Evolutionary conservation across 2,113 vertebrate species (phyloP).

Genomic region (Anolis carolinensis): DNA sequence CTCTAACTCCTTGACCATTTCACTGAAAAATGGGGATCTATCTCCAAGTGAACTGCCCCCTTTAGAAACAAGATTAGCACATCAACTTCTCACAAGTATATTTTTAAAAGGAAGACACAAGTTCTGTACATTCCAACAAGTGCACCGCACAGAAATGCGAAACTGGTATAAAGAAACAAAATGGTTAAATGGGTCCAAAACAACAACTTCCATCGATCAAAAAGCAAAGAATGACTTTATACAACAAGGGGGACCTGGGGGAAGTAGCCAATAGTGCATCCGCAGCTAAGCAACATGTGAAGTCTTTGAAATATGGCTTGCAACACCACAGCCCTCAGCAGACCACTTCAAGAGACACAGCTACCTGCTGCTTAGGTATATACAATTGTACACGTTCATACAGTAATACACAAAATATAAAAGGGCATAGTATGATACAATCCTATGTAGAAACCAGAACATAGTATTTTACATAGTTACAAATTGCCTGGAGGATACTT

Average conservation of each 20-base stretch:
- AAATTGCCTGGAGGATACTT: conserved; percentile 58
- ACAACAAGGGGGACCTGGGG: conserved; percentile 68
- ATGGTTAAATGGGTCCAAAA: conserved; percentile 67
- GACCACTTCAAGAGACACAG: conserved; percentile 57
- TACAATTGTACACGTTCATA: conserved; percentile 59
- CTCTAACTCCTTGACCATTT: background rate
- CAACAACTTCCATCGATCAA: conserved; percentile 61
- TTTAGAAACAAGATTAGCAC: conserved; percentile 15
- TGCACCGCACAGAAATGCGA: conserved; percentile 74
- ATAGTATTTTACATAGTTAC: conserved; percentile 58
- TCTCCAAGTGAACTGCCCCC: background rate
- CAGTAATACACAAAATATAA: conserved; percentile 60
- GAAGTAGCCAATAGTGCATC: conserved; percentile 77
- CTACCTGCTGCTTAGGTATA: conserved; percentile 60
- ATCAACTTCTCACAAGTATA: conserved; percentile 53
- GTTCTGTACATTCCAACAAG: conserved; percentile 64
- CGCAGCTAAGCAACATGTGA: conserved; percentile 72
- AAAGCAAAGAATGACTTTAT: conserved; percentile 71
- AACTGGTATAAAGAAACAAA: conserved; percentile 64
- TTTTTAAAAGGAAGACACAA: conserved; percentile 58
- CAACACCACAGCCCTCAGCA: conserved; percentile 62
- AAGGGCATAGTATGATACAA: conserved; percentile 55
- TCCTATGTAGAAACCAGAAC: conserved; percentile 61
- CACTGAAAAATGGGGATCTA: conserved; percentile 47
- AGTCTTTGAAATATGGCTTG: conserved; percentile 75